phyloP scores from a whole-genome alignment of 2,888 invertebrate species.

The Tethea ocularis region DNA sequence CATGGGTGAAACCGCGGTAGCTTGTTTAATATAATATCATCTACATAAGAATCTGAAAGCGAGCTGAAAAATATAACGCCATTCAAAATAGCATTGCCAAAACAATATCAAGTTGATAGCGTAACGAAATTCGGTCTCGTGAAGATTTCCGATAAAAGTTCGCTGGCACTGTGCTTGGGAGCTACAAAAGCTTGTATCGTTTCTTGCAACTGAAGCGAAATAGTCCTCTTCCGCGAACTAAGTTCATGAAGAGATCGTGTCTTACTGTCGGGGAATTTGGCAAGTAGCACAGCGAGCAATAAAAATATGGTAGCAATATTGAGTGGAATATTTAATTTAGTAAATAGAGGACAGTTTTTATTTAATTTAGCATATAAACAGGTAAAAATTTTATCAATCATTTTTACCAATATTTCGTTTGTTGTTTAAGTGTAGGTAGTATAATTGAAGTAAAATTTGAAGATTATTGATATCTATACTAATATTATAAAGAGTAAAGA shows the following conservation, averaged over 20 bases:
- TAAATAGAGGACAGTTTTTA: not conserved
- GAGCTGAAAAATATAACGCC: not conserved
- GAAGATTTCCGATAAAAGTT: conserved; percentile 20
- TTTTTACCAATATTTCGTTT: not conserved
- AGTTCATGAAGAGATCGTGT: conserved; percentile 10
- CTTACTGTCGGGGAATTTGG: not conserved
- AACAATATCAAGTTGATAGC: not conserved
- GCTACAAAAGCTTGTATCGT: conserved; percentile 12
- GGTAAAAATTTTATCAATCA: no score
- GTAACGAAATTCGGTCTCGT: not conserved
- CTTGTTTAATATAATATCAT: no score
- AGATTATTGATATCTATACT: no score
- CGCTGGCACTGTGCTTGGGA: conserved; percentile 10
- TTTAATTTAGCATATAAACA: no score
- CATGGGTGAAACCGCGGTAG: no score
- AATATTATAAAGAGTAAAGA: no score
- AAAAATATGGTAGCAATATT: not conserved
- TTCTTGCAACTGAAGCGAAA: conserved; percentile 12
- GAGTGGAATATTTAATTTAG: not conserved
- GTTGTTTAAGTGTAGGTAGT: not conserved
- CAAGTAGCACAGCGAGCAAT: not conserved
- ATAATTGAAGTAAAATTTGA: no score
- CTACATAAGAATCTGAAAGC: not conserved
- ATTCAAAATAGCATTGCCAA: not conserved
- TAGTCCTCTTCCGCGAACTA: conserved; percentile 10